phyloP scores from a whole-genome alignment of 2,888 invertebrate species.

The Yponomeuta plumbellus region DNA sequence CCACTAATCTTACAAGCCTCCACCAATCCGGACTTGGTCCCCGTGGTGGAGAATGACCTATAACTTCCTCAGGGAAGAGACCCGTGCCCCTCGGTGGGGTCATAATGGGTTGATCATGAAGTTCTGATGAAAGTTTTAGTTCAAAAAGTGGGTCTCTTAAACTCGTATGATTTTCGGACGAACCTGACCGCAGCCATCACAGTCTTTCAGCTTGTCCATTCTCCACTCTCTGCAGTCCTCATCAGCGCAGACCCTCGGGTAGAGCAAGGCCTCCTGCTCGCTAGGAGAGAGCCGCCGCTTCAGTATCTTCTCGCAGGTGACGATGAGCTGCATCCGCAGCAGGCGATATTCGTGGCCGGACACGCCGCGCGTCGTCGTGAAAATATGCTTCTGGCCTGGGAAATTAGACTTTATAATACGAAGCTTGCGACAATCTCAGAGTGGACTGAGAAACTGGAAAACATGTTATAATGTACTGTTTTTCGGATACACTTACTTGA shows the following conservation, averaged over 20 bases:
- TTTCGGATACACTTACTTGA: no score
- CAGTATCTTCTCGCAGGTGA: constrained; percentile 75
- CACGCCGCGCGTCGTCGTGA: constrained; percentile 62
- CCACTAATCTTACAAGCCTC: no score
- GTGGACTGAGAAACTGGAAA: background rate
- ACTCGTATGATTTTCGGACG: background rate
- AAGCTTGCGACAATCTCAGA: background rate
- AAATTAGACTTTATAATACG: background rate
- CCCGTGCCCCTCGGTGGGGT: no score
- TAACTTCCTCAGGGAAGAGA: no score
- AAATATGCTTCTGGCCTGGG: constrained; percentile 73
- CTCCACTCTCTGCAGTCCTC: constrained; percentile 75
- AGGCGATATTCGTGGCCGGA: constrained; percentile 78
- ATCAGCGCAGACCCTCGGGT: constrained; percentile 78
- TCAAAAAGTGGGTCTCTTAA: no score
- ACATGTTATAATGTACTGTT: no score
- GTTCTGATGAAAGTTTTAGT: no score
- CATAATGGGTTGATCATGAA: no score
- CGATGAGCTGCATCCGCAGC: constrained; percentile 78
- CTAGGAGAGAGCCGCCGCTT: constrained; percentile 77
- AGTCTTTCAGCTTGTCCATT: constrained; percentile 65
- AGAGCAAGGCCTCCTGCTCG: constrained; percentile 82
- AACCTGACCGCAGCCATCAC: constrained; percentile 77
- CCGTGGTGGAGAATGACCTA: no score
- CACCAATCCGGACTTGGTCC: no score